A percentile compares a stretch with the other conserved stretches of the same genome.
phyloP scores from a whole-genome alignment of 2,888 invertebrate species.

The Stratiomys singularior region DNA sequence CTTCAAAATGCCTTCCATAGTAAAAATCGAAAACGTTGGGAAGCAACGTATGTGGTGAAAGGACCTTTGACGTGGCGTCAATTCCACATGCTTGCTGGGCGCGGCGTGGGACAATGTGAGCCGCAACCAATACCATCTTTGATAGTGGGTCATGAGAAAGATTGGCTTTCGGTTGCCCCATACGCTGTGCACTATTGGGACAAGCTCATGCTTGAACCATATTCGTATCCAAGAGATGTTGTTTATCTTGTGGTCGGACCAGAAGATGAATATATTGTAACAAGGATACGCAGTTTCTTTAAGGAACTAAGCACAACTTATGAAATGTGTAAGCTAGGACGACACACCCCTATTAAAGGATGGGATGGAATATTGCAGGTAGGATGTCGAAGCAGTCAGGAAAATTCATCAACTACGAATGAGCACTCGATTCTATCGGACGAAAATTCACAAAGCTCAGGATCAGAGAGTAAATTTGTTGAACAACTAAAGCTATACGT shows the following conservation, averaged over 20 bases:
- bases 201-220: conserved; percentile 94
- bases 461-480: conserved; percentile 83
- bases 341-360: conserved; percentile 89
- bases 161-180: conserved; percentile 94
- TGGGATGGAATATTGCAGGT: conserved; percentile 90
- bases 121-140: conserved; percentile 96
- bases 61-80: conserved; percentile 99
- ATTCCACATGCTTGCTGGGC: conserved; percentile 93
- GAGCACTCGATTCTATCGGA: conserved; percentile 73
- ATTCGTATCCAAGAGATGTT: conserved; percentile 93
- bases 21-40: conserved; percentile 90
- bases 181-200: conserved; percentile 97
- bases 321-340: conserved; percentile 93
- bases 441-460: conserved; percentile 91
- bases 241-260: conserved; percentile 95
- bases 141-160: conserved; percentile 93
- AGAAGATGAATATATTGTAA: conserved; percentile 85
- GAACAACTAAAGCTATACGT: conserved; percentile 90
- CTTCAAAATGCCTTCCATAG: conserved; percentile 96
- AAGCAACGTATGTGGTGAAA: conserved; percentile 89
- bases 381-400: conserved; percentile 67
- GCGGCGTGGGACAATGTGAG: conserved; percentile 95
- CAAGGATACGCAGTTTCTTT: conserved; percentile 86
- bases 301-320: conserved; percentile 92
- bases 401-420: conserved; percentile 17